Conservation (phyloP, 2,113 vertebrate genomes). For the Chaetura pelagica region DNA sequence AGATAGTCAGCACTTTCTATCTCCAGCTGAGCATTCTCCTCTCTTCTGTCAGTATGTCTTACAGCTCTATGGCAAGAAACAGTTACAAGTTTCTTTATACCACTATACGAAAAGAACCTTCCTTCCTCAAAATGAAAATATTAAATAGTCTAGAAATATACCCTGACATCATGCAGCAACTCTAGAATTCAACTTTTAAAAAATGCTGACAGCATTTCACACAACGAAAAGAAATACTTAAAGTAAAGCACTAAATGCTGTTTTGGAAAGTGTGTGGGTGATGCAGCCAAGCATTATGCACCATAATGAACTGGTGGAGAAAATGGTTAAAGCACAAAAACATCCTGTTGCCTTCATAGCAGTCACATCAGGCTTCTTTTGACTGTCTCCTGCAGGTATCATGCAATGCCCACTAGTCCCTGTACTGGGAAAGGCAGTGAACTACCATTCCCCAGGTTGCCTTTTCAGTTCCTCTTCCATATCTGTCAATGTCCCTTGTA, state of each 20-base stretch:
- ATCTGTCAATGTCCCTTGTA: accelerated
- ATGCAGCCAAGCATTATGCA: constrained; percentile 6
- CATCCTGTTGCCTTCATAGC: background rate
- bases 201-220: constrained; percentile 42
- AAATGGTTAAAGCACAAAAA: background rate
- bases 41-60: background rate
- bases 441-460: background rate
- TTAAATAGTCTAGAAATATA: constrained; percentile 20
- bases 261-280: constrained; percentile 57
- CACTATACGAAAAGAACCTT: background rate
- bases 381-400: background rate
- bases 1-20: background rate
- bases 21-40: background rate
- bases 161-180: background rate
- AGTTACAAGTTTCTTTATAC: background rate
- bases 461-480: background rate
- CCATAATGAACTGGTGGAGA: background rate
- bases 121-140: background rate
- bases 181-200: constrained; percentile 19
- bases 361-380: background rate
- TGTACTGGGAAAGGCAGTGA: background rate
- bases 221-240: constrained; percentile 27
- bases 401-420: background rate
- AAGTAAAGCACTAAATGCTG: constrained; percentile 28
- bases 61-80: background rate